phyloP scores from a whole-genome alignment of 2,113 vertebrate genomes.

The Microcebus murinus region DNA sequence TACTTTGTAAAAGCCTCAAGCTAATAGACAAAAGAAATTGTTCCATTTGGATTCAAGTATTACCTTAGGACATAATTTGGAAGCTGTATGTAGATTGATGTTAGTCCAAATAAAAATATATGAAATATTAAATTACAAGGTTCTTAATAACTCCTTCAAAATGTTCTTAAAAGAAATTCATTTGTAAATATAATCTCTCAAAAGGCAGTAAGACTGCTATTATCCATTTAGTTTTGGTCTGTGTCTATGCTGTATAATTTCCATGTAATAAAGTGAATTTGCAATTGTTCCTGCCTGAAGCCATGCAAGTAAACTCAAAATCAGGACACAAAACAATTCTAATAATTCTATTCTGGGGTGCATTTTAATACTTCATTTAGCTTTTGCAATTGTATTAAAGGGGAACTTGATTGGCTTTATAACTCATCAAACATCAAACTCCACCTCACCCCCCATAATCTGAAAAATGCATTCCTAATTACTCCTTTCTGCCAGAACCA shows the following conservation, averaged over 20 bases:
- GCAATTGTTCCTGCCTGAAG: background rate
- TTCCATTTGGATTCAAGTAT: conserved; percentile 6
- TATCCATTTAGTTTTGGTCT: background rate
- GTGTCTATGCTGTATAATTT: background rate
- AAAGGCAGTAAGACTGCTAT: background rate
- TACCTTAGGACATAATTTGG: background rate
- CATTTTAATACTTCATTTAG: conserved; percentile 12
- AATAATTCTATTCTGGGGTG: background rate
- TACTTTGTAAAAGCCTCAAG: background rate
- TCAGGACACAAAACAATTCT: background rate
- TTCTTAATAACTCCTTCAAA: background rate
- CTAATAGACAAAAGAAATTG: background rate
- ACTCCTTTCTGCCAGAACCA: background rate
- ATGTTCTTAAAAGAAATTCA: background rate
- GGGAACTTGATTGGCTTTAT: background rate
- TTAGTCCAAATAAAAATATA: background rate
- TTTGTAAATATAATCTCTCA: background rate
- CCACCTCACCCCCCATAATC: fast-evolving
- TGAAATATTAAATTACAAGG: background rate
- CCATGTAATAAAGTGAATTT: background rate
- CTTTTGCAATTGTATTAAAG: background rate
- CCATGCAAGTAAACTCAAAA: background rate
- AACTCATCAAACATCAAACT: background rate
- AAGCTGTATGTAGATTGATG: background rate
- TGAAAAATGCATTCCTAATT: background rate